phyloP scores from a whole-genome alignment of 2,797 vertebrate genomes.

The Lacerta bilineata region DNA sequence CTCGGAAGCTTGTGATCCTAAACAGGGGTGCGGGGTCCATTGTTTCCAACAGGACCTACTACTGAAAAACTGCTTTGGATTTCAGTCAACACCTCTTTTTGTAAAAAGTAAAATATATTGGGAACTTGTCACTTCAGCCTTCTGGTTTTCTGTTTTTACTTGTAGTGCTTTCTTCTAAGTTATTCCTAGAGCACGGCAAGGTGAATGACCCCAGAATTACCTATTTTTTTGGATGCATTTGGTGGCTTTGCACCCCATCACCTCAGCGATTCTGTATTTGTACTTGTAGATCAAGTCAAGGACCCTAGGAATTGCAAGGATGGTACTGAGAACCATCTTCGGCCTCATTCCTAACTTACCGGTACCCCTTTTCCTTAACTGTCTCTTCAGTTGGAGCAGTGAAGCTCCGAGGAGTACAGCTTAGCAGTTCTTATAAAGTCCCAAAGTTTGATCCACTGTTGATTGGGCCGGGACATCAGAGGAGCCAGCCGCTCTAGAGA shows the following conservation, averaged over 20 bases:
- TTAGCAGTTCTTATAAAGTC: neutral
- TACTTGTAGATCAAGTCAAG: neutral
- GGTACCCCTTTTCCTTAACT: neutral
- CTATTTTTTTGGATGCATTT: neutral
- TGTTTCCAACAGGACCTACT: no score
- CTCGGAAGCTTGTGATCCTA: no score
- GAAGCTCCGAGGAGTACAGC: neutral
- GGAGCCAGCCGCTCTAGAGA: no score
- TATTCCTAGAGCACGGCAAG: neutral
- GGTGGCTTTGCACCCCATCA: no score
- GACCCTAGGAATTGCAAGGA: neutral
- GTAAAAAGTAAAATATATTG: neutral
- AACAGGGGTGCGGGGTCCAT: no score
- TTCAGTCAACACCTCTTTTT: neutral
- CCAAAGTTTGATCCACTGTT: neutral
- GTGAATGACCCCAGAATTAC: neutral
- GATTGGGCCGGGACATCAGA: no score
- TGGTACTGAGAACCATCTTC: neutral
- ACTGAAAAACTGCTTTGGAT: no score
- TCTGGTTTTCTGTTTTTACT: neutral
- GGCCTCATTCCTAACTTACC: neutral
- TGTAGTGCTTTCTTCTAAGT: neutral
- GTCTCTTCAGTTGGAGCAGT: neutral
- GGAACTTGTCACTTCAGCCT: neutral
- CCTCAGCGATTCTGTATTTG: neutral